These are phyloP conservation scores for Sesamia inferens DNA, from an alignment of 2,888 invertebrate genomes.

Conservation along the genomic window DNA sequence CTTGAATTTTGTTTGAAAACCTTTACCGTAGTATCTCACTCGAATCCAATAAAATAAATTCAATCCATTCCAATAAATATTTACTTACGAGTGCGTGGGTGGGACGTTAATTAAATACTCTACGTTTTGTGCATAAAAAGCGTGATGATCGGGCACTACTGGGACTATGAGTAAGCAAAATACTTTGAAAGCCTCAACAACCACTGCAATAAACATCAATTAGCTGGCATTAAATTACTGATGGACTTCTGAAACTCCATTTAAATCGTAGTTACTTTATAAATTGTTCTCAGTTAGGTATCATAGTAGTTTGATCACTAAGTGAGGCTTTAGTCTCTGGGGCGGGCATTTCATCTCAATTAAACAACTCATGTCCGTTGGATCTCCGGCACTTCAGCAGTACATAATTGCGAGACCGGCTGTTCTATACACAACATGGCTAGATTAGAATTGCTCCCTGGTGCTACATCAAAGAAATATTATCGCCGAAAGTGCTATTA, in stretches of 20 bases:
- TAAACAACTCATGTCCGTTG: slow-evolving; percentile 73
- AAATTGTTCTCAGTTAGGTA: slow-evolving; percentile 65
- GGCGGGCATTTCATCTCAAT: slow-evolving; percentile 79
- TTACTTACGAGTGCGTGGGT: slow-evolving; percentile 18
- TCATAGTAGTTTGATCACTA: slow-evolving; percentile 74
- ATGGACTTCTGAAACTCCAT: slow-evolving; percentile 66
- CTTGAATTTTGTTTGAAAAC: slow-evolving; percentile 51
- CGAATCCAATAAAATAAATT: slow-evolving; percentile 55
- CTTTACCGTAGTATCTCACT: slow-evolving; percentile 42
- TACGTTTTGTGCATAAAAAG: slow-evolving; percentile 40
- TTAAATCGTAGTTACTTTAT: slow-evolving; percentile 65
- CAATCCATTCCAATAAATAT: slow-evolving; percentile 49
- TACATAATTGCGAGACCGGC: slow-evolving; percentile 60
- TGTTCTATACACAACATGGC: slow-evolving; percentile 56
- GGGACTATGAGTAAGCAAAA: slow-evolving; percentile 19
- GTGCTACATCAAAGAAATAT: slow-evolving; percentile 69
- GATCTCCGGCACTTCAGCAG: slow-evolving; percentile 47
- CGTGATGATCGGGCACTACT: not conserved
- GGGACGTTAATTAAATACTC: slow-evolving; percentile 37
- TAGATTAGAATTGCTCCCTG: slow-evolving; percentile 70
- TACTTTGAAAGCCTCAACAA: slow-evolving; percentile 18
- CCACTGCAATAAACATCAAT: slow-evolving; percentile 55
- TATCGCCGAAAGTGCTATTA: slow-evolving; percentile 61
- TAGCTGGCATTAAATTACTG: slow-evolving; percentile 50
- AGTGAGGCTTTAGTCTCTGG: slow-evolving; percentile 67